These are phyloP conservation scores for Aradophagus sp. DNA, from an alignment of 1,140 invertebrate genomes.

Conservation along the genomic window DNA sequence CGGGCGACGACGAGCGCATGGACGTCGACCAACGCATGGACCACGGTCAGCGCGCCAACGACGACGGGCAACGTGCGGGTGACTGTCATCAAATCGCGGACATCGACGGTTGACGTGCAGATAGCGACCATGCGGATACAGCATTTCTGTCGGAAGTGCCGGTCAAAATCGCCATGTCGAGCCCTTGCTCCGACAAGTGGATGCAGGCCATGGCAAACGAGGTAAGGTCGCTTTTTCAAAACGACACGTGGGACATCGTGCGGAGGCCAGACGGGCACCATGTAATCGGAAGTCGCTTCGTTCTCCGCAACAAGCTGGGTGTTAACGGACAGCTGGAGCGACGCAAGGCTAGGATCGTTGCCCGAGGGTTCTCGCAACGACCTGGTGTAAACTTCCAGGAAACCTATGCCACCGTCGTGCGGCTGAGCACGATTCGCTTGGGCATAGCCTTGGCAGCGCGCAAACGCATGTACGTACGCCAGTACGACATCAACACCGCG, in stretches of 20 bases:
- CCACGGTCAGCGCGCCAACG: no score
- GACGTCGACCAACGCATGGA: no score
- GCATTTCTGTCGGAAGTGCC: slow-evolving; percentile 1
- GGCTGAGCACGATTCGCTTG: neutral
- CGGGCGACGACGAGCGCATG: no score
- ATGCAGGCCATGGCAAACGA: slow-evolving; percentile 1
- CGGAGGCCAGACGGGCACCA: neutral
- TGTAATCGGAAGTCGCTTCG: slow-evolving; percentile 1
- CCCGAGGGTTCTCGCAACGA: slow-evolving; percentile 6
- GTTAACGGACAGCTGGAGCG: neutral
- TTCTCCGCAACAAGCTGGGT: slow-evolving; percentile 5
- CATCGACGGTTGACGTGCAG: no score
- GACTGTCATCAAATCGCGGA: no score
- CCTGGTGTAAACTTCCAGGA: slow-evolving; percentile 4
- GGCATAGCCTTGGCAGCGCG: neutral
- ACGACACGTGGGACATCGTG: slow-evolving; percentile 9
- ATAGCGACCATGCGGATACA: no score
- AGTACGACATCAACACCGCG: slow-evolving; percentile 7
- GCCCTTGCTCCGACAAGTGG: neutral
- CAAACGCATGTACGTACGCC: neutral
- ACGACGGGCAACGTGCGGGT: neutral
- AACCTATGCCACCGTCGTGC: slow-evolving; percentile 10
- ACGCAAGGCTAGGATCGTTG: slow-evolving; percentile 12
- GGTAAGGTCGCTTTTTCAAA: slow-evolving; percentile 1
- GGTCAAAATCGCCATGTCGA: neutral